Evolutionary conservation across 64 coral and sea anemone species (phyloP), one percentile per base, ranked within the genome.

Genomic region (Anthopleura sola): DNA sequence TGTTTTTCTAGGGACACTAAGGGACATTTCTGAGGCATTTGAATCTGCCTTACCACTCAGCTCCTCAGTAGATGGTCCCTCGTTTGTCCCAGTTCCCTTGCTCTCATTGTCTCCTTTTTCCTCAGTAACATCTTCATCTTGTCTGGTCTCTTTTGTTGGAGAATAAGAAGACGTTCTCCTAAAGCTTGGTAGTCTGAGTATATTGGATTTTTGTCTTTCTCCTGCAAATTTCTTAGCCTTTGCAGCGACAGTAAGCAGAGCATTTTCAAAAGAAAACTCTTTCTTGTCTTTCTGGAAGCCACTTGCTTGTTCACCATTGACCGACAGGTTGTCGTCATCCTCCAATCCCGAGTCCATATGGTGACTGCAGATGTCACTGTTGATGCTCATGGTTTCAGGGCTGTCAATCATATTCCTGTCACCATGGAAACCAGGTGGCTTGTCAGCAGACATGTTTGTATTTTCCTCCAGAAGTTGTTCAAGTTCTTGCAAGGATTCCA

Each of bases 301-400:
- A 66, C 58, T 32, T 83, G 24, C 66, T 36, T 66, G 82, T 47
- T 54, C 44, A 21, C 49, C 47, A 21, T 71, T 71, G 74, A 84
- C 29, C 85, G 86, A 69, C 33, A 86, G 36, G 29, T 86, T 87
- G 50, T 86, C 93, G 49, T 88, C 80, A 75, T 88, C 89, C 51
- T 88, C 86, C 55, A 86, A 21, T 71, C 86, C 86, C 53, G 49
- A 57, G 26, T 85, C 89, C 28, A 33, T 84, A 17, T 78, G 24
- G 38, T 86, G 34, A 33, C 81, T 38, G 28, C 37, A 15, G 56
- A 53, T 53, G 6, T 88, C 94, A 55, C 91, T 86, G 68, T 89
- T 86, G 20, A 88, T 34, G 80, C 94, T 96, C 44, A 92, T 77
- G 14, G 91, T 88, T 31, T 92, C 91, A 71, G 90, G 89, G 40